phyloP scores from a whole-genome alignment of 2,797 vertebrate genomes.

The Monodelphis domestica region DNA sequence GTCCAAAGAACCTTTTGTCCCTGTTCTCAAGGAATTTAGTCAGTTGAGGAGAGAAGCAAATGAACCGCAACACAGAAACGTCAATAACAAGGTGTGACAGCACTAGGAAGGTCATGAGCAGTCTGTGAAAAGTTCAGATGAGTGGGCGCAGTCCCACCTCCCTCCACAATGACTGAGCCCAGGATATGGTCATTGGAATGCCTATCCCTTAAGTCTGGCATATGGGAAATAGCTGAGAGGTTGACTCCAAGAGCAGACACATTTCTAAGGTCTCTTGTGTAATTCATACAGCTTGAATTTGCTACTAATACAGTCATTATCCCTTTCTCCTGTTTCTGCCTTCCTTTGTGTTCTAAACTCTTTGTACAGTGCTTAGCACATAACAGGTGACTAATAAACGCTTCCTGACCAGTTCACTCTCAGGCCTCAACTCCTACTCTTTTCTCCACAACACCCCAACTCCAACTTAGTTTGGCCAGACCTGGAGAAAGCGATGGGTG shows the following conservation, averaged over 20 bases:
- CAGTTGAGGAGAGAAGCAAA: not conserved
- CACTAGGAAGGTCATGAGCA: not conserved
- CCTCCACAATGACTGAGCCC: not conserved
- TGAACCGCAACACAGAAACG: not conserved
- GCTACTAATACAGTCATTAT: not conserved
- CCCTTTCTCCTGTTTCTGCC: not conserved
- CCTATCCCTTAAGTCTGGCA: not conserved
- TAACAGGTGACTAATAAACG: not conserved
- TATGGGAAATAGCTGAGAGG: constrained; percentile 15
- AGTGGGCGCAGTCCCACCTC: not conserved
- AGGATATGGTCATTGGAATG: not conserved
- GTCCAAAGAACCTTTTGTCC: not conserved
- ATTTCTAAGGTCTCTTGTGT: constrained; percentile 14
- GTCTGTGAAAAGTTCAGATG: not conserved
- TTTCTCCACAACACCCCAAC: not conserved
- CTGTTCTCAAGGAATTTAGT: not conserved
- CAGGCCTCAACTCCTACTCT: no score
- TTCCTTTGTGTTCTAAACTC: not conserved
- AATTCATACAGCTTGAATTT: not conserved
- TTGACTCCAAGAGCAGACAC: constrained; percentile 34
- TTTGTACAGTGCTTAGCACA: not conserved
- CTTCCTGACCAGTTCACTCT: not conserved
- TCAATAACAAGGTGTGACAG: not conserved
- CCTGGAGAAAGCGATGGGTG: not conserved
- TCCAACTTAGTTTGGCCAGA: not conserved